Evolutionary conservation across 2,888 invertebrate genomes (phyloP).

Genomic region (Eilema depressum): DNA sequence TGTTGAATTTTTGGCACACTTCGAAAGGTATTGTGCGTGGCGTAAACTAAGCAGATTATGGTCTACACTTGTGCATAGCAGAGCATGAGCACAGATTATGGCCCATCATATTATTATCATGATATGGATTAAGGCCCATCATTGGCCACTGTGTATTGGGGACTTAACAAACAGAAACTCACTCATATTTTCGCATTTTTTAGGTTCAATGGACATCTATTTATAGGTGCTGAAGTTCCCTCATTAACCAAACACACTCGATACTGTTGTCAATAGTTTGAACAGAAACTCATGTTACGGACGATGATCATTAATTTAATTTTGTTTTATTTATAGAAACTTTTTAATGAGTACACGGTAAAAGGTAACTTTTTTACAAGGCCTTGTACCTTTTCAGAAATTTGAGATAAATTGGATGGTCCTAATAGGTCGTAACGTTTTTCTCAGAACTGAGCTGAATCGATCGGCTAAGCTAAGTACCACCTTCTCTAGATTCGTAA

Average conservation of each 20-base stretch:
- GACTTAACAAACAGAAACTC: neutral
- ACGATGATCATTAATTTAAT: constrained; percentile 42
- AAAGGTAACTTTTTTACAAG: constrained; percentile 7
- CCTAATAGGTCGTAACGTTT: neutral
- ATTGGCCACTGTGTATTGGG: too few species aligned
- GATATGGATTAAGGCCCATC: too few species aligned
- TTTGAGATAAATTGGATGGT: neutral
- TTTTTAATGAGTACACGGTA: constrained; percentile 28
- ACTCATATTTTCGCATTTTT: neutral
- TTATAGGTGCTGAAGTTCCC: constrained; percentile 31
- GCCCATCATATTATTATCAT: too few species aligned
- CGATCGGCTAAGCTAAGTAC: too few species aligned
- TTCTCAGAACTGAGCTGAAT: too few species aligned
- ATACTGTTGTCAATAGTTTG: constrained; percentile 33
- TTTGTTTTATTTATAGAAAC: constrained; percentile 30
- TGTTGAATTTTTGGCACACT: too few species aligned
- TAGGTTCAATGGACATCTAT: constrained; percentile 1
- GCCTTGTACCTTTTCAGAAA: neutral
- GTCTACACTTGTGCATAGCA: too few species aligned
- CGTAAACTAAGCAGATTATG: too few species aligned
- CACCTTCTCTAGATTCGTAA: too few species aligned
- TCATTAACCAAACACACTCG: constrained; percentile 27
- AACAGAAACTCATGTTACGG: constrained; percentile 16
- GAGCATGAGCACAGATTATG: too few species aligned
- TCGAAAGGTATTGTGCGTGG: too few species aligned